A percentile compares a stretch with the other conserved stretches of the same genome.
These are phyloP conservation scores for Tapera naevia DNA, from an alignment of 2,797 vertebrate genomes.

Conservation along the genomic window DNA sequence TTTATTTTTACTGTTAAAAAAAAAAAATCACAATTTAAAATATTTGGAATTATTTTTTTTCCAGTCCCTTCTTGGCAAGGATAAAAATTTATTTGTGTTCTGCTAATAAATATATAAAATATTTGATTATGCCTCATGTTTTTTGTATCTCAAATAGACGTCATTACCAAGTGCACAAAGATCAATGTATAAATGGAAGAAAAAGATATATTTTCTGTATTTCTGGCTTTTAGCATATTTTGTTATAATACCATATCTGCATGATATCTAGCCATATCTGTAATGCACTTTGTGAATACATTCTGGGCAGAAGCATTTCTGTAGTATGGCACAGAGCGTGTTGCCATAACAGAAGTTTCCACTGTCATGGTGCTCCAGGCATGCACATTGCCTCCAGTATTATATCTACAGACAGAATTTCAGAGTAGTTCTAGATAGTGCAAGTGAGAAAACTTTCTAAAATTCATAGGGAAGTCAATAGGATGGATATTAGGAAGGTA, in stretches of 20 bases:
- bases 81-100: neutral
- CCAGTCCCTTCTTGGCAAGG: neutral
- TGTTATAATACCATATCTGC: fast-evolving
- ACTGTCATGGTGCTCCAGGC: fast-evolving
- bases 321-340: fast-evolving
- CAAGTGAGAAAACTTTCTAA: neutral
- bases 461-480: fast-evolving
- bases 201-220: neutral
- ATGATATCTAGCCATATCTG: neutral
- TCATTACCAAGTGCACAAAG: neutral
- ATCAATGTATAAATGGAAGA: neutral
- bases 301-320: fast-evolving
- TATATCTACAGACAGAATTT: neutral
- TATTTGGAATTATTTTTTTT: neutral
- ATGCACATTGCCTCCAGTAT: fast-evolving
- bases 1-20: neutral
- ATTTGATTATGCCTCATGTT: neutral
- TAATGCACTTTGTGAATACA: neutral
- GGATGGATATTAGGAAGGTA: neutral
- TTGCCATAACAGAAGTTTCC: neutral
- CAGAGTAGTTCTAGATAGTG: fast-evolving
- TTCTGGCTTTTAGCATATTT: neutral
- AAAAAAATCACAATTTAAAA: neutral
- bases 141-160: neutral
- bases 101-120: neutral